phyloP scores from a whole-genome alignment of 2,888 invertebrate species.

The Nephrotoma flavescens region DNA sequence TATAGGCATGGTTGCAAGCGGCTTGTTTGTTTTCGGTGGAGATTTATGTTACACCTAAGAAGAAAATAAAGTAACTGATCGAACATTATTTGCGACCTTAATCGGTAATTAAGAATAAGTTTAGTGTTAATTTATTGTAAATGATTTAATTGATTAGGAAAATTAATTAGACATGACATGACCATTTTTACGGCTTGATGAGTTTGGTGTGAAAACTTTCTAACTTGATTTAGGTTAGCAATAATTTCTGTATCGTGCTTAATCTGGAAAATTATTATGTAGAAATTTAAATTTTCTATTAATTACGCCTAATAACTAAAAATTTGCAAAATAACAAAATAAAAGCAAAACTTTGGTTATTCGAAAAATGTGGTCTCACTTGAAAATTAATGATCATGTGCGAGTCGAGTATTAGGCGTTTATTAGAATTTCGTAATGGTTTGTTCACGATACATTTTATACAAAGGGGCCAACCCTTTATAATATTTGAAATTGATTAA shows the following conservation, averaged over 20 bases:
- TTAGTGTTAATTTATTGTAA: background rate
- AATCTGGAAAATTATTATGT: too few relatives aligned
- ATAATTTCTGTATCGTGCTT: background rate
- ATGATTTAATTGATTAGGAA: background rate
- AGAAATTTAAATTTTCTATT: too few relatives aligned
- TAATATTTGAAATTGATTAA: background rate
- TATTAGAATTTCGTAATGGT: background rate
- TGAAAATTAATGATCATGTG: background rate
- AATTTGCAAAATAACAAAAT: too few relatives aligned
- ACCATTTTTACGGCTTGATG: background rate
- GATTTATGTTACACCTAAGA: background rate
- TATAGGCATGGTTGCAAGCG: background rate
- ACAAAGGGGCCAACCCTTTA: background rate
- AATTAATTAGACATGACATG: background rate
- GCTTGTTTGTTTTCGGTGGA: background rate
- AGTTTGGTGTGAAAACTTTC: background rate
- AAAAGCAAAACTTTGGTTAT: too few relatives aligned
- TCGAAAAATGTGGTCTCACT: too few relatives aligned
- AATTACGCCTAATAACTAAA: too few relatives aligned
- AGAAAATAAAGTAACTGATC: background rate
- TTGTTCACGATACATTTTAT: background rate
- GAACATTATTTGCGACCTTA: background rate
- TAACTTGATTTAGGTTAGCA: background rate
- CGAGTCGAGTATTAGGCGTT: too few relatives aligned
- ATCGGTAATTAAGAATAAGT: background rate